Percentiles rank a stretch among this genome's conserved stretches.
Evolutionary conservation across 1,140 invertebrate species (phyloP).

Genomic region (Xylocopa sonorina): DNA sequence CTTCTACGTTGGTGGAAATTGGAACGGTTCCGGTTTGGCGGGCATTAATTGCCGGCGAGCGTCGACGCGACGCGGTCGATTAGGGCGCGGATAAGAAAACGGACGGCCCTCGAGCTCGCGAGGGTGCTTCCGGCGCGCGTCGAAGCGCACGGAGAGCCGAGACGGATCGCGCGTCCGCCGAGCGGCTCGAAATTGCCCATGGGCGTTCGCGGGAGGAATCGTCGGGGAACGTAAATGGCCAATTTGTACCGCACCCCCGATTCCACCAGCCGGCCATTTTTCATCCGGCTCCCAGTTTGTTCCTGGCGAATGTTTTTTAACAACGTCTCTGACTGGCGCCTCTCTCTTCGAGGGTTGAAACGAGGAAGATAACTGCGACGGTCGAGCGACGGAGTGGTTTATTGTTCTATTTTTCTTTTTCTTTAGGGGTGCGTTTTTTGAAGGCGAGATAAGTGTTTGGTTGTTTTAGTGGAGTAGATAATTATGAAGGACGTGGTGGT

Average conservation of each 20-base stretch:
- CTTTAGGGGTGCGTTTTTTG: too few species aligned
- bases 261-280: conserved; percentile 34
- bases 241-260: conserved; percentile 44
- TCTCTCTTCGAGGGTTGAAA: neutral
- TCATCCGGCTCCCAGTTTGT: conserved; percentile 25
- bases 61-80: neutral
- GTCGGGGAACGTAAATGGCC: conserved; percentile 44
- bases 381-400: neutral
- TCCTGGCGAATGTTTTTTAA: conserved; percentile 42
- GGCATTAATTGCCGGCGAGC: conserved; percentile 4
- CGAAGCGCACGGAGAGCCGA: neutral
- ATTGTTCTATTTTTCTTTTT: neutral
- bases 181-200: conserved; percentile 5
- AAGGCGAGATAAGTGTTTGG: too few species aligned
- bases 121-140: neutral
- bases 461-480: too few species aligned
- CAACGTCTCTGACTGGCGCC: neutral
- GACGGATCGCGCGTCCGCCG: conserved; percentile 11
- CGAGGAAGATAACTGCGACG: neutral
- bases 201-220: conserved; percentile 23
- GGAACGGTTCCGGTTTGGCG: neutral
- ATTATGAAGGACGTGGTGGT: too few species aligned
- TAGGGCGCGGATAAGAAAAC: neutral
- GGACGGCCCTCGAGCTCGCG: neutral
- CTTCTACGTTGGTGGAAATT: neutral